Evolutionary conservation across 1,140 invertebrate species (phyloP), one percentile per base, ranked within the genome.

Genomic region (Yoshiicerus persimilis): DNA sequence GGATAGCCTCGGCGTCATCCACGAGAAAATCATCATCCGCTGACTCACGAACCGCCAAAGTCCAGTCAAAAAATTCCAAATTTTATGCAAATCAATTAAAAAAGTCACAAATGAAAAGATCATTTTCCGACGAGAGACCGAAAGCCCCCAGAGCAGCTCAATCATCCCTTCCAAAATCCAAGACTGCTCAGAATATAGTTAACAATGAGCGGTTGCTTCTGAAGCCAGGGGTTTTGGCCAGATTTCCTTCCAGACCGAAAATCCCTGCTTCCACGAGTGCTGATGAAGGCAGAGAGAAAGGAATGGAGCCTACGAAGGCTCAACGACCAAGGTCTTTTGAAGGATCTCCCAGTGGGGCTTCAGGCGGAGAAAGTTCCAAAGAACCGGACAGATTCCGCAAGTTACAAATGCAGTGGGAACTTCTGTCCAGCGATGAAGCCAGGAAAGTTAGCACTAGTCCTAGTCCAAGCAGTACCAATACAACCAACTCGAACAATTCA

Each of bases 381-480:
- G 83, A 88, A 30, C 83, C 88, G 13, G 83, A 87, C 56, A 87
- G 87, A 64, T 97, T 97, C 92, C 94, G 95, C 56, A 94, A 95
- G 39, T 92, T 98, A 38, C 96, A 97, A 91, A 95, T 96, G 92
- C 96, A 97, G 91, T 98, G 96, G 97, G 97, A 98, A 92, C 94
- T 96, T 92, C 94, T 97, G 90, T 90, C 91, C 20, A 90, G 91
- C 70, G 90, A 91, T 38, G 90, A 91, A 27, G 77, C 88, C 0
- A 86, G 64, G 47, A 86, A 80, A 84, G 66, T 66, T 4, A 94
- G 91, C 90, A 92, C 66, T 41, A 84, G 88, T 56, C 27, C 83
- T n/a, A 84, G 75, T 25, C 41, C n/a, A 10, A 88, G 87, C n/a
- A 75, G 87, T 85, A 88, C 89, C 36, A 86, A 89, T n/a, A 88